phyloP scores from a whole-genome alignment of 2,113 vertebrate genomes.

The Egretta garzetta region DNA sequence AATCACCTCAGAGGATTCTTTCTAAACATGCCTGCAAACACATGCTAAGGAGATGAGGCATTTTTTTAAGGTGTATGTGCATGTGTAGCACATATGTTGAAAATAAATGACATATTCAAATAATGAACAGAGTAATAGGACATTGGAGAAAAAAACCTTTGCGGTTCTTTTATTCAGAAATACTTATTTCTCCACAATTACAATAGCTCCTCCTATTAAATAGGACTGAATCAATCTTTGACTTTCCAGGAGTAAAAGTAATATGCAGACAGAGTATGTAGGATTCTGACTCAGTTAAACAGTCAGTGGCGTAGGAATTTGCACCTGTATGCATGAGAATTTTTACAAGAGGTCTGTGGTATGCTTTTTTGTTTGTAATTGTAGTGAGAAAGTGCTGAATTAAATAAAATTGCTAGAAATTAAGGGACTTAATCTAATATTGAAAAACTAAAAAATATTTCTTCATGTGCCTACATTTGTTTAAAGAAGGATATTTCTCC shows the following conservation, averaged over 20 bases:
- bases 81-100: neutral
- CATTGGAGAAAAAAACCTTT: neutral
- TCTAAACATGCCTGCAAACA: neutral
- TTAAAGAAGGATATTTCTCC: neutral
- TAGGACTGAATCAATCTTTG: neutral
- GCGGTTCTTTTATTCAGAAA: neutral
- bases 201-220: neutral
- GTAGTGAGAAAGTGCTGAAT: neutral
- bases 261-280: neutral
- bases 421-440: neutral
- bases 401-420: constrained; percentile 12
- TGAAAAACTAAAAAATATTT: constrained; percentile 7
- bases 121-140: neutral
- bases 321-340: neutral
- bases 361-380: neutral
- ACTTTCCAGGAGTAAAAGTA: neutral
- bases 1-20: neutral
- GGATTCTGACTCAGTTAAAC: neutral
- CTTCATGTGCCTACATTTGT: neutral
- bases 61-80: neutral
- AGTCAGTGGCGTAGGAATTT: neutral
- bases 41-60: neutral
- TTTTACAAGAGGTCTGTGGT: neutral
- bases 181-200: neutral
- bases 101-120: neutral